phyloP scores from a whole-genome alignment of 1,140 invertebrate genomes.

The Scaptomyza graminum region DNA sequence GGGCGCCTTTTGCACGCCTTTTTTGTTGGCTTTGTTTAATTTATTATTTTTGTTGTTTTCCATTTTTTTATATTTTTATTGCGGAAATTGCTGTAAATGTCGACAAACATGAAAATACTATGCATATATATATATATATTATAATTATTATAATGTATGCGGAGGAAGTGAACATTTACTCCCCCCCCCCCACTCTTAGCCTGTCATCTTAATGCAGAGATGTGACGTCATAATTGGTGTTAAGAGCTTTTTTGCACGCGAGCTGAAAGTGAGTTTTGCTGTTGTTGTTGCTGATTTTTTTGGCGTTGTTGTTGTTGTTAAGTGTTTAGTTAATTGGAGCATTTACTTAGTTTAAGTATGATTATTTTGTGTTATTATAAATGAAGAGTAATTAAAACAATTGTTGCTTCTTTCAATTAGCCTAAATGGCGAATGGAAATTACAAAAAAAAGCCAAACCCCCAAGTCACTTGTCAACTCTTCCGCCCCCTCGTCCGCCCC shows the following conservation, averaged over 20 bases:
- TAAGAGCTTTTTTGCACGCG: constrained; percentile 24
- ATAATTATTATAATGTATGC: constrained; percentile 9
- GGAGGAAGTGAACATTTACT: constrained; percentile 13
- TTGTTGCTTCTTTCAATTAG: constrained; percentile 44
- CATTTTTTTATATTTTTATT: constrained; percentile 53
- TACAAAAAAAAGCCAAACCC: too few species aligned
- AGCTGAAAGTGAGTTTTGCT: constrained; percentile 2
- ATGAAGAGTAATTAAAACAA: constrained; percentile 65
- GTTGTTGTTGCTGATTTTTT: too few species aligned
- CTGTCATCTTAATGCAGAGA: not conserved
- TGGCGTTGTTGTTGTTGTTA: not conserved
- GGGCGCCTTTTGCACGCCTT: constrained; percentile 12
- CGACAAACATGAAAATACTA: constrained; percentile 76
- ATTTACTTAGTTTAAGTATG: constrained; percentile 43
- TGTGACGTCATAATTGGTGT: constrained; percentile 43
- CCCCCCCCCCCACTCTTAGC: not conserved
- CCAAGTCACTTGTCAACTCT: too few species aligned
- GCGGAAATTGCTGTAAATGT: constrained; percentile 80
- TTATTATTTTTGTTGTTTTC: constrained; percentile 26
- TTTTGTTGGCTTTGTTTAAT: constrained; percentile 25
- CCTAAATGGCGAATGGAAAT: too few species aligned
- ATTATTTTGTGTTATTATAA: constrained; percentile 32
- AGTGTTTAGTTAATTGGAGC: constrained; percentile 42
- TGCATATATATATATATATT: not conserved
- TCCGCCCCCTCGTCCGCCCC: too few species aligned